Percentiles rank a stretch among this genome's conserved stretches.
These are phyloP conservation scores for Atrichornis clamosus DNA, from an alignment of 2,113 vertebrate genomes.

Conservation along the genomic window DNA sequence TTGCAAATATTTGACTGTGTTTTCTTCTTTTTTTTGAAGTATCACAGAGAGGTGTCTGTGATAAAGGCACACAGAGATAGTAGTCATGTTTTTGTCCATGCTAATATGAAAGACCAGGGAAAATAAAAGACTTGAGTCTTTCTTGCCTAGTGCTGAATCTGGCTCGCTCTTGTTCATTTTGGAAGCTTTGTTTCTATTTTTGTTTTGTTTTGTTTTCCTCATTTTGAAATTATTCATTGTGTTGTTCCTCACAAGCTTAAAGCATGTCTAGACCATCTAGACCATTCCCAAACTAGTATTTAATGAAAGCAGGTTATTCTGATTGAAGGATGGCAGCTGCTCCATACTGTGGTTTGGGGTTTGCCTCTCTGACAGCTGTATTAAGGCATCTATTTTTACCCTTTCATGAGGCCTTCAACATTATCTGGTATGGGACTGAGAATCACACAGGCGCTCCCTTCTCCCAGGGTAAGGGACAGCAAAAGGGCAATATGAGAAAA, in stretches of 20 bases:
- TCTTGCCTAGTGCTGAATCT: background rate
- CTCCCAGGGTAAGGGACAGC: background rate
- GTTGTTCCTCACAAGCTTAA: background rate
- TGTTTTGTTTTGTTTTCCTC: background rate
- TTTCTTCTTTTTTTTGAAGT: background rate
- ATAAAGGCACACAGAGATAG: background rate
- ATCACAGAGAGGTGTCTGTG: background rate
- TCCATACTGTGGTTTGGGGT: background rate
- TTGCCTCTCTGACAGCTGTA: slow-evolving; percentile 1
- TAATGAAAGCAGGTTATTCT: slow-evolving; percentile 47
- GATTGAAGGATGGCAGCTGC: slow-evolving; percentile 6
- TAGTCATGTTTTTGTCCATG: background rate
- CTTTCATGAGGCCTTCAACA: background rate
- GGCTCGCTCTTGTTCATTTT: background rate
- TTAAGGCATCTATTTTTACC: slow-evolving; percentile 18
- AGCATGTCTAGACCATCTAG: background rate
- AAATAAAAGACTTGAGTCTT: background rate
- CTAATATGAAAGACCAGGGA: background rate
- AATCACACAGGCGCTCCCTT: background rate
- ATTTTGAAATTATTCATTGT: slow-evolving; percentile 1
- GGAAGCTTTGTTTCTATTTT: background rate
- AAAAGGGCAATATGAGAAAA: slow-evolving; percentile 24
- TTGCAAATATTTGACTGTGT: background rate
- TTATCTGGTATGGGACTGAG: background rate
- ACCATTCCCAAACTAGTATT: background rate